These are phyloP conservation scores for Urocyon cinereoargenteus DNA, from an alignment of 2,797 vertebrate species.

Conservation along the genomic window DNA sequence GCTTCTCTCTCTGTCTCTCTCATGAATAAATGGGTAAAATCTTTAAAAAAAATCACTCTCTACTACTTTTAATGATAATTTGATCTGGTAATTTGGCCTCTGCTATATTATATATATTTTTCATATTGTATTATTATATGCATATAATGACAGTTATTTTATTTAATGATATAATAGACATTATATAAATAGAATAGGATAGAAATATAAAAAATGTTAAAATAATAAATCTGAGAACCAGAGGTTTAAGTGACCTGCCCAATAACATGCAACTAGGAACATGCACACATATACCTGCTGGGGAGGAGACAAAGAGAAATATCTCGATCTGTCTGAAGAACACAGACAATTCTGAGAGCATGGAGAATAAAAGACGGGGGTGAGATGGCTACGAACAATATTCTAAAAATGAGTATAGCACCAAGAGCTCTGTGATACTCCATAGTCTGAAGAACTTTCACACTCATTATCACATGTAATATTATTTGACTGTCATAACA, in stretches of 20 bases:
- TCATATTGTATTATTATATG: neutral
- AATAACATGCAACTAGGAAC: neutral
- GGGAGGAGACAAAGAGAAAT: neutral
- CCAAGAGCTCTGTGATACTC: neutral
- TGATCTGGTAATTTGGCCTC: neutral
- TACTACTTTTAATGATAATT: neutral
- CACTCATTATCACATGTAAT: neutral
- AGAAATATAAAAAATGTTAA: neutral
- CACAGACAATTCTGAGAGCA: neutral
- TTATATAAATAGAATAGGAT: neutral
- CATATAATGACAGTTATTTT: neutral
- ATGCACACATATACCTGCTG: rapidly evolving
- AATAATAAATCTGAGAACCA: neutral
- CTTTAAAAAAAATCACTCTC: neutral
- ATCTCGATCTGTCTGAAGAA: neutral
- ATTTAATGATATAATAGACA: neutral
- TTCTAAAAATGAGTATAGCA: neutral
- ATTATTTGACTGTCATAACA: neutral
- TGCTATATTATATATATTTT: neutral
- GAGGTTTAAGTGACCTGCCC: neutral
- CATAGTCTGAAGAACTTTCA: neutral
- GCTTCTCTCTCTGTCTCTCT: too few relatives aligned
- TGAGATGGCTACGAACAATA: neutral
- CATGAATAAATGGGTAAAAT: too few relatives aligned
- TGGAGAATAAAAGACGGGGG: too few relatives aligned